These are phyloP conservation scores for Galeopterus variegatus DNA, from an alignment of 2,113 vertebrate genomes.

Conservation along the genomic window DNA sequence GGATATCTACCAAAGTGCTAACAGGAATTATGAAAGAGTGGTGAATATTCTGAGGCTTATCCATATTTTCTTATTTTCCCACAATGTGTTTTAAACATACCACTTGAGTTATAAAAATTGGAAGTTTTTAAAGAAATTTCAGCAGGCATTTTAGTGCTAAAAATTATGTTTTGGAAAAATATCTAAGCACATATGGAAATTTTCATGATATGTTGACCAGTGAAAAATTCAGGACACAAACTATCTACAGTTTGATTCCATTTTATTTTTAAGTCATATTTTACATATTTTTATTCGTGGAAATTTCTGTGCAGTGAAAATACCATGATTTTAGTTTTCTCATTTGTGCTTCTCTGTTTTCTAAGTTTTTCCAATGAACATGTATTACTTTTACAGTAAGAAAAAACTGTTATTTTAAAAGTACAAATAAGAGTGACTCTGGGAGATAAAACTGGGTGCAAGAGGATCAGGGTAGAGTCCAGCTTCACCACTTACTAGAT, in stretches of 20 bases:
- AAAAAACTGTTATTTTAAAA: constrained; percentile 16
- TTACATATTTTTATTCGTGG: neutral
- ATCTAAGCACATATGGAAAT: neutral
- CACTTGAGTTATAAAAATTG: constrained; percentile 18
- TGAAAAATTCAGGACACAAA: neutral
- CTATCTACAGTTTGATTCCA: neutral
- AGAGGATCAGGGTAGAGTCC: neutral
- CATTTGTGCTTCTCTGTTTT: neutral
- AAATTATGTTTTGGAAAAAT: constrained; percentile 25
- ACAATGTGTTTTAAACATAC: constrained; percentile 2
- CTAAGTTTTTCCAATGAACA: neutral
- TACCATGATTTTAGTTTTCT: neutral
- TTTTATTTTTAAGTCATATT: neutral
- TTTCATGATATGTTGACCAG: neutral
- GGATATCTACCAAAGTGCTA: neutral
- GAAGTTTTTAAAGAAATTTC: neutral
- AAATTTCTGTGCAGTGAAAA: neutral
- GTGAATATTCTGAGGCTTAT: neutral
- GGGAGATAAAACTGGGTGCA: neutral
- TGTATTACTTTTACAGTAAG: neutral
- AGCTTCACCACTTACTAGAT: neutral
- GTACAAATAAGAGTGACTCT: neutral
- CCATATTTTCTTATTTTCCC: neutral
- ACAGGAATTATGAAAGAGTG: neutral
- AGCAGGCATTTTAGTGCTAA: constrained; percentile 14